Base-by-base conservation (phyloP, 2,888 invertebrate genomes). In the Falcaria lacertinaria region DNA sequence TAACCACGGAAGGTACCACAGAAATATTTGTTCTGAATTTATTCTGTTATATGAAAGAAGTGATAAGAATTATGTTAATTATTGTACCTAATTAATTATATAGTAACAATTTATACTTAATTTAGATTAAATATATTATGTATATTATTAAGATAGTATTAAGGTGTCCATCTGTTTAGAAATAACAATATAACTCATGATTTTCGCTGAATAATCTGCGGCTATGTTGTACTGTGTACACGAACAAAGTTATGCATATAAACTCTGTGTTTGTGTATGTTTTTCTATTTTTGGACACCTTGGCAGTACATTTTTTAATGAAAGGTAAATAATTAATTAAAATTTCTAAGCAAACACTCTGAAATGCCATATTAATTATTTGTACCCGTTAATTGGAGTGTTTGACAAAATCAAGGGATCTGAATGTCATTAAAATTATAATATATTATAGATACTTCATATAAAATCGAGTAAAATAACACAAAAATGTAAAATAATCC, bases 301-400 rank as follows among this genome's bases (percentile, higher is more conserved):
- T 3, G 7, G 11, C 11, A 28, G 3, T 2, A 7, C 11, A 11
- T 7, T 28, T 28, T 28, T 11, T 11, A 58, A 54, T 63, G 53
- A 47, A 64, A 65, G 76, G 74, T 74, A 75, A 69, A 72, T 74
- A 74, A 70, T 64, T 58, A 54, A 52, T 57, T n/a, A n/a, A n/a
- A n/a, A 43, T 57, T 55, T 59, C 48, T 66, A 62, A 64, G 51
- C 42, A 39, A 45, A 61, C 66, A 70, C 78, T 74, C 71, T 66
- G 67, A 68, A 84, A 82, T 85, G 88, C 88, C 88, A 88, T 88
- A 88, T 88, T 88, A 88, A 71, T 73, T 72, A 66, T 75, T 19
- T 28, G 8, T 69, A 73, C 60, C 45, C 52, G 44, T 61, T 64
- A 59, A 58, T 42, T 55, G 43, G 34, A 44, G n/a, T 62, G 54